Base-by-base conservation (phyloP, 2,888 invertebrate species). In the Drosophila pseudotalamancana region DNA sequence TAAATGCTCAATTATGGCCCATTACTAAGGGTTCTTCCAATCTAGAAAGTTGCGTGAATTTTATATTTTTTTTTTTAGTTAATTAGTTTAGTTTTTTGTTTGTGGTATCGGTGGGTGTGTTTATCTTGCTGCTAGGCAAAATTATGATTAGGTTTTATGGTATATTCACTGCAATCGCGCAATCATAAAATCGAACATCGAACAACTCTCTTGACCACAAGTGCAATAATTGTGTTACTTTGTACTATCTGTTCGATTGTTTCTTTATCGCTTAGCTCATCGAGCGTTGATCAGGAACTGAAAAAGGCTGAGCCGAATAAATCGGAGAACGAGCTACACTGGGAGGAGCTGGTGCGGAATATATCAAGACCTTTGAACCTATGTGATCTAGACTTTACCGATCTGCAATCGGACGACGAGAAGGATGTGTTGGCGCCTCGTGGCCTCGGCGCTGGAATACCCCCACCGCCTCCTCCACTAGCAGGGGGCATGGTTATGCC, bases 331-430 rank as follows among this genome's bases (percentile, higher is more conserved):
- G 98, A 99, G 88, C 91, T 98, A 2, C 97, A 98, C 88, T 99
- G 99, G 99, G 98, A 99, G 88, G 97, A 97, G 88, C 91, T 99
- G 66, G 95, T 96, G 48, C 94, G 95, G 32, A 95, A 95, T 70
- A 92, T 96, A 78, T 93, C 94, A 64, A 92, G 97, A 69, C 95
- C 96, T 67, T 92, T 97, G 89, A 95, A 96, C 72, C 93, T 98
- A 43, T 98, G 98, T 90, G 99, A 99, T 92, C 93, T 99, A 88
- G 99, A 99, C 92, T 99, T 99, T 91, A 97, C 97, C 9, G 99
- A 99, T 91, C 93, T 99, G 51, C 94, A 94, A 48, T 94, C 95
- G 29, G 97, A 97, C 54, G 98, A 99, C 75, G 99, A 99, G 89
- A 94, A 95, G 55, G 97, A 97, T 88, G 93, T 95, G 60, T 90